A percentile compares a stretch with the other conserved stretches of the same genome.
Evolutionary conservation across 2,888 invertebrate species (phyloP).

Genomic region (Amblyteles armatorius): DNA sequence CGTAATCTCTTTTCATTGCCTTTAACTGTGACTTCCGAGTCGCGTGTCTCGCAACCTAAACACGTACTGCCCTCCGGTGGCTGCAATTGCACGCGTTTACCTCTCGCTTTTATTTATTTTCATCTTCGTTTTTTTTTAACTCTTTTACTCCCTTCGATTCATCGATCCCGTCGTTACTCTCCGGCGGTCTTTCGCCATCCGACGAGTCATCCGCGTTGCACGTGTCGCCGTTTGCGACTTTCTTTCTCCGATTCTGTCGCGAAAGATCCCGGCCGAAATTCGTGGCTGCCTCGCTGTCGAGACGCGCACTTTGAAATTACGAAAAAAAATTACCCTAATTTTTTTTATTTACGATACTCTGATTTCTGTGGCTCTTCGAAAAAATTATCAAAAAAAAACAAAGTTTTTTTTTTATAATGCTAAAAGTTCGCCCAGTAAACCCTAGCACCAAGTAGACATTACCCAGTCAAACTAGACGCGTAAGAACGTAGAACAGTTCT

Average conservation of each 20-base stretch:
- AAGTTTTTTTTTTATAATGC: too few relatives aligned
- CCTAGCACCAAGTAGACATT: too few relatives aligned
- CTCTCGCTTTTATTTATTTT: conserved; percentile 42
- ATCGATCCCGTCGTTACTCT: conserved; percentile 43
- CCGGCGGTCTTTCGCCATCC: neutral
- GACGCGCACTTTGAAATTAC: neutral
- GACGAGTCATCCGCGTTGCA: neutral
- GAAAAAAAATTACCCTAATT: neutral
- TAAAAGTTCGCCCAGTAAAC: too few relatives aligned
- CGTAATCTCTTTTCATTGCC: conserved; percentile 82
- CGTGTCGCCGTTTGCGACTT: neutral
- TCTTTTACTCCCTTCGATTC: conserved; percentile 44
- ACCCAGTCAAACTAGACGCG: too few relatives aligned
- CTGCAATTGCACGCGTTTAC: conserved; percentile 52
- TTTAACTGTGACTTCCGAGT: conserved; percentile 78
- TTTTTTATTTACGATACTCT: neutral
- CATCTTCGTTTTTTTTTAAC: conserved; percentile 44
- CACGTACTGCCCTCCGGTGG: conserved; percentile 62
- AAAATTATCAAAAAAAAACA: too few relatives aligned
- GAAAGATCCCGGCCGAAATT: neutral
- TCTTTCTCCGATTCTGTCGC: neutral
- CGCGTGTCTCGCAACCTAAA: conserved; percentile 77
- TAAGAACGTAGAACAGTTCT: too few relatives aligned
- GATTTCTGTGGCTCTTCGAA: too few relatives aligned
- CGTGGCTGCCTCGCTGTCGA: neutral